A percentile compares a stretch with the other conserved stretches of the same genome.
Evolutionary conservation across 2,888 invertebrate species (phyloP).

Genomic region (Calameuta idolon): DNA sequence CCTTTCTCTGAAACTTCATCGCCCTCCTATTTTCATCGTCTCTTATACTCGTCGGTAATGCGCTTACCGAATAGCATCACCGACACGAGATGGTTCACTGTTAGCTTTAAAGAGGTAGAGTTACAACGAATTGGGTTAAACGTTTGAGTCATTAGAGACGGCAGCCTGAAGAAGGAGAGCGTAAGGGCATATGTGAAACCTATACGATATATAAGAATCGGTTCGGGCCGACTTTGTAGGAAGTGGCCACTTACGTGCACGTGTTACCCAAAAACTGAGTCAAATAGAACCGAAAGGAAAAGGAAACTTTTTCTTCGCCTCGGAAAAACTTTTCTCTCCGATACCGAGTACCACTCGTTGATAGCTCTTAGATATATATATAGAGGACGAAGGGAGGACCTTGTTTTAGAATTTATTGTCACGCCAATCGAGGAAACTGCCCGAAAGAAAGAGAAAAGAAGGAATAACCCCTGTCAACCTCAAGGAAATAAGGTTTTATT

Average conservation of each 20-base stretch:
- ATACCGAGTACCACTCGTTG: not conserved
- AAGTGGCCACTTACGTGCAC: conserved; percentile 47
- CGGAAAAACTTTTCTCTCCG: conserved; percentile 4
- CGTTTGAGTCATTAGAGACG: not conserved
- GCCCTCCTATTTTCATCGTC: not conserved
- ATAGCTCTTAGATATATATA: not conserved
- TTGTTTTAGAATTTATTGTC: conserved; percentile 7
- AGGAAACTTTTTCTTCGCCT: conserved; percentile 6
- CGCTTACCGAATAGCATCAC: not conserved
- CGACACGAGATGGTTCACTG: not conserved
- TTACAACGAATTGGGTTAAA: conserved; percentile 1
- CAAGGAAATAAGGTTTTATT: not conserved
- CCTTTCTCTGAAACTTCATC: not conserved
- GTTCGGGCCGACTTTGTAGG: conserved; percentile 36
- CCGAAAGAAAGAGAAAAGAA: conserved; percentile 6
- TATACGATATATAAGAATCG: conserved; percentile 15
- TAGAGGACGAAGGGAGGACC: not conserved
- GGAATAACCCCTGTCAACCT: not conserved
- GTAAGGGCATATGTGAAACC: not conserved
- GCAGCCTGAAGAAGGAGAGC: not conserved
- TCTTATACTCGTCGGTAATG: not conserved
- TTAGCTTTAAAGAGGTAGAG: not conserved
- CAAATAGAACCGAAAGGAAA: conserved; percentile 10
- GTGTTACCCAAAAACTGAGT: conserved; percentile 29
- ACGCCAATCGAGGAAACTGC: not conserved